A percentile compares a stretch with the other conserved stretches of the same genome.
These are phyloP conservation scores for Eucriotettix oculatus DNA, from an alignment of 2,888 invertebrate species.

Conservation along the genomic window DNA sequence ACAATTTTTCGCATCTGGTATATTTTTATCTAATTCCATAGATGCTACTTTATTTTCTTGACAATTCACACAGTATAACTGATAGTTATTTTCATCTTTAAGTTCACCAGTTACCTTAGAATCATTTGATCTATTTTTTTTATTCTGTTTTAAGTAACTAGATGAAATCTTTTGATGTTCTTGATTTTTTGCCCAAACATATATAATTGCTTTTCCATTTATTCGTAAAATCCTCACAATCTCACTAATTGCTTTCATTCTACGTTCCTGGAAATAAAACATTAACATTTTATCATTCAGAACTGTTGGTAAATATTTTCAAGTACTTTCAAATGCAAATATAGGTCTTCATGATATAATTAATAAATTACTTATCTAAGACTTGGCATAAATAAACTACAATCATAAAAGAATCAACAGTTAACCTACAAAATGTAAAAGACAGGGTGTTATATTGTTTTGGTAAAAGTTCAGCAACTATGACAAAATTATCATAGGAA, in stretches of 20 bases:
- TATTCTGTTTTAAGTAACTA: conserved; percentile 48
- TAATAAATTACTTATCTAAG: no score
- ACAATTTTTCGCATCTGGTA: not conserved
- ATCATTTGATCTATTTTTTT: conserved; percentile 27
- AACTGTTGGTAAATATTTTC: not conserved
- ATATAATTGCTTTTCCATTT: conserved; percentile 66
- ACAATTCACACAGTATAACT: not conserved
- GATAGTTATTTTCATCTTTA: not conserved
- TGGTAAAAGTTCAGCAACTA: no score
- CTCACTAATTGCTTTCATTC: conserved; percentile 56
- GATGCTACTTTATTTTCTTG: not conserved
- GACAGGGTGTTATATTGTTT: no score
- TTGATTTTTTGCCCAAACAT: conserved; percentile 95
- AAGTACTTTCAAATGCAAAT: not conserved
- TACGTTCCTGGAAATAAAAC: conserved; percentile 39
- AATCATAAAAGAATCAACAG: no score
- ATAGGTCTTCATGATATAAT: no score
- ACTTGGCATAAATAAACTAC: no score
- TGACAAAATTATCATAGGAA: no score
- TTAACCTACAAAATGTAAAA: no score
- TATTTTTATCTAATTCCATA: not conserved
- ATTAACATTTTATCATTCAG: not conserved
- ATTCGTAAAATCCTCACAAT: conserved; percentile 54
- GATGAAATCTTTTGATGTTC: conserved; percentile 44
- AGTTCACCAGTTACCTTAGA: not conserved